A percentile compares a stretch with the other conserved stretches of the same genome.
These are phyloP conservation scores for Trididemnum miniatum DNA, from an alignment of 23 tunicate genomes.

Conservation along the genomic window DNA sequence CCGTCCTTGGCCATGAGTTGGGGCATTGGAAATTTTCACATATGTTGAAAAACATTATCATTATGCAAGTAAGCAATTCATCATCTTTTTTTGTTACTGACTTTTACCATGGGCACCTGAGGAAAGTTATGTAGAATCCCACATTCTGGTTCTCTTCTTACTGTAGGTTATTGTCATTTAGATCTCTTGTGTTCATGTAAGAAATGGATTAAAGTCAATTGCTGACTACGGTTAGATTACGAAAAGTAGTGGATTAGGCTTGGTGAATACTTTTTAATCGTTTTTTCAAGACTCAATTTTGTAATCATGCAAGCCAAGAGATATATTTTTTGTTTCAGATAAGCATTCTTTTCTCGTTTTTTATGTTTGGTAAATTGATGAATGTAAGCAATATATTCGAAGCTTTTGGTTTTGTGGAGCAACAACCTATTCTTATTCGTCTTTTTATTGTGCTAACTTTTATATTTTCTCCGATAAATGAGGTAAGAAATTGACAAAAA, in stretches of 20 bases:
- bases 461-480: constrained; percentile 91
- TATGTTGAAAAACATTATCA: constrained; percentile 80
- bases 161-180: no score
- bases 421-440: constrained; percentile 68
- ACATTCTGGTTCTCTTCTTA: no score
- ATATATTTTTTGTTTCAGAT: constrained; percentile 22
- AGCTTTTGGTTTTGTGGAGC: constrained; percentile 81
- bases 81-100: no score
- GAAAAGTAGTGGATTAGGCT: no score
- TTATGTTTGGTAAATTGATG: constrained; percentile 89
- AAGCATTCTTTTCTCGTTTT: constrained; percentile 72
- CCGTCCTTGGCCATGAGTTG: constrained; percentile 96
- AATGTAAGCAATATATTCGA: constrained; percentile 54
- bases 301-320: no score
- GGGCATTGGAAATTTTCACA: constrained; percentile 98
- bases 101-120: no score
- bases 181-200: no score
- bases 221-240: no score
- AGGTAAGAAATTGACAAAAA: constrained; percentile 20
- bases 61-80: constrained; percentile 56
- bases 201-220: no score
- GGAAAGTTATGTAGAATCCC: no score
- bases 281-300: no score
- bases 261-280: no score
- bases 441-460: constrained; percentile 81